Conservation (phyloP, 2,888 invertebrate species). For the Arenicola marina region DNA sequence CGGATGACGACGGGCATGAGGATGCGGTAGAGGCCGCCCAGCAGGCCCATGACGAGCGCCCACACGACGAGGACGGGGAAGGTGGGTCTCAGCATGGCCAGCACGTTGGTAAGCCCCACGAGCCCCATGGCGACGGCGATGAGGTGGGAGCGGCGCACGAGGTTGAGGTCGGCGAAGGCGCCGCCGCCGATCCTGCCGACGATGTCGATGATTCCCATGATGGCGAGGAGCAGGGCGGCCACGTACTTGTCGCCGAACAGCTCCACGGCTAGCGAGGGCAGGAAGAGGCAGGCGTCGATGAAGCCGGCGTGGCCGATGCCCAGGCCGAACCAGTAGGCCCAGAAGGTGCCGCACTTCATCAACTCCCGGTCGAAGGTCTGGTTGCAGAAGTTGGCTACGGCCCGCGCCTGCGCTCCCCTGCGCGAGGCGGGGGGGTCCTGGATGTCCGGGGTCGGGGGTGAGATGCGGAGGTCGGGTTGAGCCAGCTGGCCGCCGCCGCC, state of each 20-base stretch:
- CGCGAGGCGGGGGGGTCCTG: background rate
- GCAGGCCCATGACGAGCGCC: slow-evolving; percentile 10
- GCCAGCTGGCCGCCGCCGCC: background rate
- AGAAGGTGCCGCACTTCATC: background rate
- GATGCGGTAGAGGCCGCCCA: slow-evolving; percentile 27
- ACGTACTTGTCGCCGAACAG: background rate
- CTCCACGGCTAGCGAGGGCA: slow-evolving; percentile 13
- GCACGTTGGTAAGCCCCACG: slow-evolving; percentile 2
- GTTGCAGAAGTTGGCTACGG: slow-evolving; percentile 1
- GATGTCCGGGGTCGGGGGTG: background rate
- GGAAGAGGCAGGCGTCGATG: slow-evolving; percentile 16
- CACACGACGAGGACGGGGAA: slow-evolving; percentile 10
- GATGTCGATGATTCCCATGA: slow-evolving; percentile 19
- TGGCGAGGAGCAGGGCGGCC: slow-evolving; percentile 9
- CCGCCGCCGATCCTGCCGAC: slow-evolving; percentile 18
- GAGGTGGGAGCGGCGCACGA: slow-evolving; percentile 8
- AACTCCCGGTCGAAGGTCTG: slow-evolving; percentile 9
- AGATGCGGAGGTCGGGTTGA: background rate
- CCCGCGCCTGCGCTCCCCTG: background rate
- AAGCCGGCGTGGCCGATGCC: slow-evolving; percentile 16
- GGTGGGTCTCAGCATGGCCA: slow-evolving; percentile 9
- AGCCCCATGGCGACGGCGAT: slow-evolving; percentile 6
- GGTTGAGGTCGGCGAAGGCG: slow-evolving; percentile 16
- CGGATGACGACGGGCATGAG: slow-evolving; percentile 26
- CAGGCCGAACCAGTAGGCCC: background rate